Base-by-base conservation (phyloP, 2,113 vertebrate species). In the Thalassoma bifasciatum region DNA sequence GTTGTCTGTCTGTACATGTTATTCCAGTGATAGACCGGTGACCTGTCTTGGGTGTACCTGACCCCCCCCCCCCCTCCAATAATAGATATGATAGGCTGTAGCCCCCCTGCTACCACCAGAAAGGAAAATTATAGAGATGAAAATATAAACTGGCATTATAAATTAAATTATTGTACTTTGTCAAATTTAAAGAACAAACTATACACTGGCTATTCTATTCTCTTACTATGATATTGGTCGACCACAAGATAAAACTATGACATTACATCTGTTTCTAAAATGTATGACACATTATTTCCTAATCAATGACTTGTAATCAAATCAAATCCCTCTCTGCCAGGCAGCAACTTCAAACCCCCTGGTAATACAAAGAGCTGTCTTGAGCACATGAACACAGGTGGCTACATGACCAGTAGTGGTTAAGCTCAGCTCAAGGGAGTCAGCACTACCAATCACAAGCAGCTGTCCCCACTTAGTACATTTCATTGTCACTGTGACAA, bases 401-500 rank as follows among this genome's bases (percentile, higher is more conserved):
- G 51, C 44, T 72, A 66, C 50, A 61, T 70, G 77, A 74, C 66
- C 59, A 61, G 9, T 40, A 44, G 54, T 23, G 64, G 61, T 37
- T 77, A 63, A 49, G 66, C 52, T 77, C 34, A 19, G 34, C 75
- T 72, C 75, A 57, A 46, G 76, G 51, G 81, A 85, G 66, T 54
- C 68, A 22, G 54, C 64, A 22, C 72, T 76, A 57, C 64, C 64
- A 56, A 74, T 88, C 86, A 75, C 72, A 66, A 61, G 73, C 83
- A 90, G 82, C 85, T 85, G 80, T 72, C 79, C 62, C 65, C 82
- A 74, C 72, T 83, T 75, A 57, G 54, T 58, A 58, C 73, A 77
- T 89, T 79, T 84, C 61, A 76, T 0, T 38, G 81, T 92, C 84
- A 82, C 88, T 71, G 65, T 84, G 88, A 83, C 87, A 86, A 91